These are phyloP conservation scores for Cylas formicarius DNA, from an alignment of 1,140 invertebrate genomes.

Conservation along the genomic window DNA sequence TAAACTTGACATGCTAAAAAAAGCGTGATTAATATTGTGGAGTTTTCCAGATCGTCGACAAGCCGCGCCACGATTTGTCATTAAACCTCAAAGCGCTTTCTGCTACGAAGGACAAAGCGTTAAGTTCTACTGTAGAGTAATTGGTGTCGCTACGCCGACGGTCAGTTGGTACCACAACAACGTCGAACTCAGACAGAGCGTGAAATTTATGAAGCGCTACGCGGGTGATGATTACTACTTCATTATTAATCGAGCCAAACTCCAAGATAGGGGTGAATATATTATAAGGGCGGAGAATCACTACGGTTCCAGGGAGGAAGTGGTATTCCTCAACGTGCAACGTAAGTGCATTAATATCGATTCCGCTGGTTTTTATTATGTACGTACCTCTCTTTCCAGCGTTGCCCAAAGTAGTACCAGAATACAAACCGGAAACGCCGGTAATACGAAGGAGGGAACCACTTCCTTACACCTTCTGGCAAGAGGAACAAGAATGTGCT, in stretches of 20 bases:
- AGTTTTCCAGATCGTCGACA: conserved; percentile 78
- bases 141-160: conserved; percentile 88
- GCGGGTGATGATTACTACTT: conserved; percentile 94
- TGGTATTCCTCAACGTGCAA: conserved; percentile 96
- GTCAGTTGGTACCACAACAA: conserved; percentile 94
- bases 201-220: conserved; percentile 99
- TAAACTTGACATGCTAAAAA: conserved; percentile 34
- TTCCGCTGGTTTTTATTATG: conserved; percentile 1
- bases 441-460: conserved; percentile 69
- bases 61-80: conserved; percentile 95
- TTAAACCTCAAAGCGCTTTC: conserved; percentile 90
- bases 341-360: conserved; percentile 53
- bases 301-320: conserved; percentile 93
- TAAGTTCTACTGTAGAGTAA: conserved; percentile 94
- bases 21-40: conserved; percentile 4
- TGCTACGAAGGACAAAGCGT: conserved; percentile 95
- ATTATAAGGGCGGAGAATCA: conserved; percentile 96
- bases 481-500: conserved; percentile 80
- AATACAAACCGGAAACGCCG: conserved; percentile 66
- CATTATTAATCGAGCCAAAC: conserved; percentile 90
- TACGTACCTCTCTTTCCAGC: conserved; percentile 48
- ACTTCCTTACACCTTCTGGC: conserved; percentile 78
- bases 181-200: conserved; percentile 89
- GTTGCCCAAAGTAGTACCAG: conserved; percentile 71
- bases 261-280: conserved; percentile 95